A percentile compares a stretch with the other conserved stretches of the same genome.
phyloP scores from a whole-genome alignment of 1,140 invertebrate species.

The Lerema accius region DNA sequence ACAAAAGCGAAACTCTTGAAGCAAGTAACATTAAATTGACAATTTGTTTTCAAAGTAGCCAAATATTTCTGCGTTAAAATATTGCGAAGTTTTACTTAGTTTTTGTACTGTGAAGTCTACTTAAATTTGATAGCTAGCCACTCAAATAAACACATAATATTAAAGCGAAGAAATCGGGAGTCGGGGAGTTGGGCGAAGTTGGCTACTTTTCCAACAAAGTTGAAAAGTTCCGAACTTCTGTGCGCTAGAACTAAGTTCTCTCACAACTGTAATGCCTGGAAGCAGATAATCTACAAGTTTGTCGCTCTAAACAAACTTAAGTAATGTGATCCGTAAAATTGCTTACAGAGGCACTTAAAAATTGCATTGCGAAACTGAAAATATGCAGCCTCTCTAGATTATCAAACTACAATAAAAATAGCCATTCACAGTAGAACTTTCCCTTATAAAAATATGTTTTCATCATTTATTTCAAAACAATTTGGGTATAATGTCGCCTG shows the following conservation, averaged over 20 bases:
- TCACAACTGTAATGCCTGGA: conserved; percentile 65
- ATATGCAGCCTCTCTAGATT: too few species aligned
- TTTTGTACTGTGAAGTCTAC: conserved; percentile 12
- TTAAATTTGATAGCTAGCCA: conserved; percentile 18
- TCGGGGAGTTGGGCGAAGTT: conserved; percentile 48
- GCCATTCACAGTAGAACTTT: too few species aligned
- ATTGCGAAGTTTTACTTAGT: conserved; percentile 4
- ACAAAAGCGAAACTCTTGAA: neutral
- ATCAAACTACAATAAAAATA: too few species aligned
- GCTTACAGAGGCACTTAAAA: conserved; percentile 12
- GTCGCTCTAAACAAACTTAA: conserved; percentile 53
- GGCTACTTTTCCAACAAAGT: conserved; percentile 49
- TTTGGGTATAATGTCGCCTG: too few species aligned
- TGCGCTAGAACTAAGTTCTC: conserved; percentile 52
- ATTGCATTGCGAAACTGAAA: too few species aligned
- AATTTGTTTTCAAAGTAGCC: neutral
- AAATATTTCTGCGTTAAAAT: conserved; percentile 1
- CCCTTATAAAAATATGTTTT: too few species aligned
- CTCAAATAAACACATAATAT: conserved; percentile 52
- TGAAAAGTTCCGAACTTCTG: conserved; percentile 55
- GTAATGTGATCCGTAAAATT: conserved; percentile 55
- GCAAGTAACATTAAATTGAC: neutral
- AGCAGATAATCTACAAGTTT: conserved; percentile 67
- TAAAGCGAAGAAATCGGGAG: conserved; percentile 45
- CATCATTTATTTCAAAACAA: too few species aligned